Conservation (phyloP, 2,113 vertebrate genomes). For the Pseudopipra pipra region DNA sequence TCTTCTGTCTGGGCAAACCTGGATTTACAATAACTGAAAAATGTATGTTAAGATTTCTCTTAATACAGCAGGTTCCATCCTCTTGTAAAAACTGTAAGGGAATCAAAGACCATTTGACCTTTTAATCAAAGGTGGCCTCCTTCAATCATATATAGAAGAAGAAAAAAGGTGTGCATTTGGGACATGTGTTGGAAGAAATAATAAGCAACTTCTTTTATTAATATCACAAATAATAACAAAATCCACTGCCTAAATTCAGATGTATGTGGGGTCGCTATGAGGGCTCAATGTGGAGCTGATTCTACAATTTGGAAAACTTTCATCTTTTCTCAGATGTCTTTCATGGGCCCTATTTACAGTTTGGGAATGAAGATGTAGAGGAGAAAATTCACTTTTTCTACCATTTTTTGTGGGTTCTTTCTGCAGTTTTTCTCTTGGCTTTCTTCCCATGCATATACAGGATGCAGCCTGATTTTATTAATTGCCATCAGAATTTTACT, state of each 20-base stretch:
- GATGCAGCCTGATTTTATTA: not conserved
- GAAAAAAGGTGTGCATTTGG: not conserved
- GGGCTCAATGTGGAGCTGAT: not conserved
- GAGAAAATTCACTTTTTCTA: not conserved
- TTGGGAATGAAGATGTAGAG: not conserved
- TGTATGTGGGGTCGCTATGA: not conserved
- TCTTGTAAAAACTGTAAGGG: not conserved
- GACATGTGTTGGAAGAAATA: not conserved
- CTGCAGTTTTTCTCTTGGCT: not conserved
- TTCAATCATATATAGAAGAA: not conserved
- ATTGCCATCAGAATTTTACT: not conserved
- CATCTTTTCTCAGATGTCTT: not conserved
- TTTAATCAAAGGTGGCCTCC: not conserved
- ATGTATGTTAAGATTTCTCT: not conserved
- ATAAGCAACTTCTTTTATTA: not conserved
- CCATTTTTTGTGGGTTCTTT: not conserved
- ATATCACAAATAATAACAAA: not conserved
- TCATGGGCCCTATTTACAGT: not conserved
- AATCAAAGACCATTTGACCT: not conserved
- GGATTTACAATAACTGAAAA: not conserved
- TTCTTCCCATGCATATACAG: not conserved
- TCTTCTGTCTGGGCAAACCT: not conserved
- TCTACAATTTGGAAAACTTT: not conserved
- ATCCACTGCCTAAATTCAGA: not conserved
- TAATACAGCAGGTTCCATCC: not conserved